Percentiles rank a stretch among this genome's conserved stretches.
phyloP scores from a whole-genome alignment of 1,140 invertebrate species.

The Frieseomelitta varia region DNA sequence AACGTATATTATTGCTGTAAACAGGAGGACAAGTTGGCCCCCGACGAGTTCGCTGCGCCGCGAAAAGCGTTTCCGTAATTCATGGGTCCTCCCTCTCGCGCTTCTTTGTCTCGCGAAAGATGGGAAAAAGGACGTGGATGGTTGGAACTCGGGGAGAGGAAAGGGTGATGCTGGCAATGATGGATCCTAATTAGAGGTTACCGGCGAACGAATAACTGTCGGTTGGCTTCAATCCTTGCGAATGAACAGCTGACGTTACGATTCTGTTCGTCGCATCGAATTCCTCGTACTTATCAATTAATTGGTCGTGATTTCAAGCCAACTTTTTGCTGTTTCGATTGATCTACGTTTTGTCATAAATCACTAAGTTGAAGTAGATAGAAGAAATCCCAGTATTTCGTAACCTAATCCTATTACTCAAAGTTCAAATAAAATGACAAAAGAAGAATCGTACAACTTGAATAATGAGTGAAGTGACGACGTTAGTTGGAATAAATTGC shows the following conservation, averaged over 20 bases:
- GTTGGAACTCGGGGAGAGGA: not conserved
- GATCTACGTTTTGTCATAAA: too few species aligned
- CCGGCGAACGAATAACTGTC: not conserved
- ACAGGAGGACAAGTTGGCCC: slow-evolving; percentile 23
- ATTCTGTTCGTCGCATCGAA: too few species aligned
- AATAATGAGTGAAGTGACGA: not conserved
- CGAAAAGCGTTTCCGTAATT: slow-evolving; percentile 14
- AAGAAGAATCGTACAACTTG: not conserved
- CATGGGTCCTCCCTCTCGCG: not conserved
- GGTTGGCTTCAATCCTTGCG: not conserved
- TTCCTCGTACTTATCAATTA: too few species aligned
- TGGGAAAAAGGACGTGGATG: too few species aligned
- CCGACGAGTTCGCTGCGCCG: too few species aligned
- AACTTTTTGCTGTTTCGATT: too few species aligned
- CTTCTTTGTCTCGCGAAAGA: not conserved
- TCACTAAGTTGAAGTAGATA: too few species aligned
- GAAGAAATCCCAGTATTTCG: too few species aligned
- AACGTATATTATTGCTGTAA: slow-evolving; percentile 66
- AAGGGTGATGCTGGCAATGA: not conserved
- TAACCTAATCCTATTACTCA: too few species aligned
- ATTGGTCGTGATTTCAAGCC: too few species aligned
- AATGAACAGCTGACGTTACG: not conserved
- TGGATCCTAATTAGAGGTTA: slow-evolving; percentile 34
- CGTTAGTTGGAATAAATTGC: not conserved
- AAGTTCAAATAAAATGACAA: too few species aligned